Base-by-base conservation (phyloP, 2,797 vertebrate species). In the Macrochelys suwanniensis region DNA sequence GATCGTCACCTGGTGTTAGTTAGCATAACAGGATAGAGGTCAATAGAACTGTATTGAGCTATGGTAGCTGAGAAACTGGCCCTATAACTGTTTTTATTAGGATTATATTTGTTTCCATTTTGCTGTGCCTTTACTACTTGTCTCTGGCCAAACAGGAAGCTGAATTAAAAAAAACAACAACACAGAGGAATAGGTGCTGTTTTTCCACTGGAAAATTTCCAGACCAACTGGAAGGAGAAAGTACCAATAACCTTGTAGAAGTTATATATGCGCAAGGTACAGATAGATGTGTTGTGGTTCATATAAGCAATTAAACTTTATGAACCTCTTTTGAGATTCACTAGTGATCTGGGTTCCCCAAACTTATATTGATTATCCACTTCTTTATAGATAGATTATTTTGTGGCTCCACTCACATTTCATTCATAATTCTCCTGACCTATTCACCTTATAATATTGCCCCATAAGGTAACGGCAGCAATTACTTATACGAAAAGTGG, bases 61-160 rank as follows among this genome's bases (percentile, higher is more conserved):
- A 23, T 1, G 8, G 5, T 17, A 71, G 10, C 16, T 11, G 1
- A 45, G 5, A 81, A 81, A 50, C 1, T 74, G 51, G 2, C 5
- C 0, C 0, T 79, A 74, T 76, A 11, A 42, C 68, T 23, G n/a
- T 25, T 33, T 54, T 25, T 71, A 37, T 17, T 21, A 74, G 12
- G 80, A 71, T 57, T 26, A 74, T 5, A 10, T 31, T 45, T 1
- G 1, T 37, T 28, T 42, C n/a, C 47, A 4, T 2, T 16, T 86
- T 84, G 65, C n/a, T 21, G 7, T 76, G 33, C 2, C 5, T 68
- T 68, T 42, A 31, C 13, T 49, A 10, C 42, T 15, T 77, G 26
- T 4, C 15, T 28, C 25, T 77, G 45, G 25, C 26, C 15, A 10
- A 28, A 77, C 26, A 77, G 26, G 45, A 49, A 47, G 26, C 74